Evolutionary conservation across 2,113 vertebrate species (phyloP).

Genomic region (Ifrita kowaldi): DNA sequence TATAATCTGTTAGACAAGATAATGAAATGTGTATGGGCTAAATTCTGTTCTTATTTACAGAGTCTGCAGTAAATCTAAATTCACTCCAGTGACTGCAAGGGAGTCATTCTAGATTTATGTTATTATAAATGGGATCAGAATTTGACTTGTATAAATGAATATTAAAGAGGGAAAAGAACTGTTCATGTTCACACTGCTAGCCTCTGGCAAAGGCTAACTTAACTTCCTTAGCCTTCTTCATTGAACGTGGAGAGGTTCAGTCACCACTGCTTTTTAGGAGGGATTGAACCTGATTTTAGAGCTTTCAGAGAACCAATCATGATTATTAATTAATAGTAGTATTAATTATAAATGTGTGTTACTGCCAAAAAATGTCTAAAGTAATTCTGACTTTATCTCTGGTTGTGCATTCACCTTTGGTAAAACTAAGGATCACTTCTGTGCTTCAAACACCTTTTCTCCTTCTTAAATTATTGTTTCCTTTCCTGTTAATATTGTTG

Average conservation of each 20-base stretch:
- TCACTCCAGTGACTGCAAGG: background rate
- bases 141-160: slow-evolving; percentile 46
- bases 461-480: background rate
- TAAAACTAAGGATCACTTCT: background rate
- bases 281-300: background rate
- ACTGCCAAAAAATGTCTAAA: background rate
- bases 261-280: background rate
- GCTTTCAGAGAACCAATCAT: background rate
- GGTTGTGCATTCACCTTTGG: background rate
- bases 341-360: background rate
- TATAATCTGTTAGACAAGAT: slow-evolving; percentile 27
- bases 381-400: background rate
- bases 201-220: slow-evolving; percentile 9
- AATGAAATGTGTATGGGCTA: slow-evolving; percentile 1
- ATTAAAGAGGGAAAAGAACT: slow-evolving; percentile 8
- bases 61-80: slow-evolving; percentile 39
- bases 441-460: background rate
- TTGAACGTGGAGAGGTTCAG: background rate
- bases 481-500: background rate
- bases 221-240: background rate
- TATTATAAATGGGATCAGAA: slow-evolving; percentile 46
- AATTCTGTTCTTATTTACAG: slow-evolving; percentile 35
- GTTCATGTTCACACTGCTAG: background rate
- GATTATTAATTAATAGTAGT: background rate
- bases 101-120: slow-evolving; percentile 25